Base-by-base conservation (phyloP, 2,888 invertebrate genomes). In the Scrobipalpa atriplicella region DNA sequence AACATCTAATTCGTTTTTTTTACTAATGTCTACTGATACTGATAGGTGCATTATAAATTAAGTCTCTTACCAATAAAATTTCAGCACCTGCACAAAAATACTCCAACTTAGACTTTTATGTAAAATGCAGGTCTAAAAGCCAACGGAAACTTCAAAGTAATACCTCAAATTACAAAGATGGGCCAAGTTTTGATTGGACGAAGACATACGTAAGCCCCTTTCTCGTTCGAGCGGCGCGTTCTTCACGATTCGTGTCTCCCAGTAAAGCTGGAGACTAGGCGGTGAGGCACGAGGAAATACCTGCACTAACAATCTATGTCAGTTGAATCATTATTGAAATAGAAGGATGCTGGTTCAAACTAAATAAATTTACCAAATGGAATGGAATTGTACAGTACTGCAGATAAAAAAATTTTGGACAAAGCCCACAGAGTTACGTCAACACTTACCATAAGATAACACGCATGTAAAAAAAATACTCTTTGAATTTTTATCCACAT, bases 131-230 rank as follows among this genome's bases (percentile, higher is more conserved):
- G 47, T 47, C 47, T 13, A 43, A 43, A 43, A 13, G n/a, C 11
- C 47, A 11, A 47, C 47, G 10, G 16, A 47, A 47, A 47, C n/a
- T 47, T 47, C n/a, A 16, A 43, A 47, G 47, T n/a, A 47, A 47
- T 47, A 6, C 5, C 47, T 47, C 47, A 47, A 47, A 47, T 47
- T 47, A 47, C 47, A 16, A 16, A 47, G 47, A 47, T 16, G n/a
- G 47, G n/a, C 47, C 47, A 47, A 47, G 47, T 47, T 47, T 47
- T 47, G 47, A 47, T 47, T 47, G 47, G 47, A 16, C 47, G 16
- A 47, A n/a, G 47, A 47, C 47, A 47, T 16, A 16, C 47, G 5
- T 47, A 47, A 47, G 13, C 3, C n/a, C 47, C 47, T 47, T 47
- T 47, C 10, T 16, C 16, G 47, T 6, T 16, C 47, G n/a, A 16